Conservation (phyloP, 2,797 vertebrate genomes). For the Naso thynnoides region DNA sequence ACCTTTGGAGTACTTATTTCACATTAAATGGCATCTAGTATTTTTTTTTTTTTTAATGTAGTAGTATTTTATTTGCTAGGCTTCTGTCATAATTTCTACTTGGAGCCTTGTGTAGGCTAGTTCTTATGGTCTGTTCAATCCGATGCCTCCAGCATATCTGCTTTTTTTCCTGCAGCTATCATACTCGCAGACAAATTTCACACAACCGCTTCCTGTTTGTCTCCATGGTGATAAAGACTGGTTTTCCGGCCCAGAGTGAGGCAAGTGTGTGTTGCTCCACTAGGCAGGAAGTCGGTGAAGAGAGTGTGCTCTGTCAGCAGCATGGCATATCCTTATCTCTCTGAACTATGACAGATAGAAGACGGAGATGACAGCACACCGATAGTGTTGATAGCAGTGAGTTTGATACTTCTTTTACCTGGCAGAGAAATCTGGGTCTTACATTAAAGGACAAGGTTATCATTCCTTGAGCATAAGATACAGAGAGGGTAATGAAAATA, state of each 20-base stretch:
- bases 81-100: slow-evolving; percentile 13
- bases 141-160: slow-evolving; percentile 37
- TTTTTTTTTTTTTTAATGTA: no score
- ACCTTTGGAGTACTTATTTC: background rate
- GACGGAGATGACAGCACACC: slow-evolving; percentile 27
- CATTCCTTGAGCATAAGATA: background rate
- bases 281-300: slow-evolving; percentile 77
- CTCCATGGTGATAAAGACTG: slow-evolving; percentile 79
- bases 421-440: background rate
- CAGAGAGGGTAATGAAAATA: slow-evolving; percentile 7
- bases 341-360: slow-evolving; percentile 50
- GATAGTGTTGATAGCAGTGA: slow-evolving; percentile 6
- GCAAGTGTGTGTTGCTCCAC: slow-evolving; percentile 68
- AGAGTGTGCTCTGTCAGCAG: slow-evolving; percentile 75
- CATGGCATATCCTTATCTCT: slow-evolving; percentile 57
- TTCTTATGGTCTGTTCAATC: slow-evolving; percentile 44
- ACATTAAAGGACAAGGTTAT: background rate
- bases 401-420: background rate
- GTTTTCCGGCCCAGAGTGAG: slow-evolving; percentile 77
- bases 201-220: slow-evolving; percentile 86
- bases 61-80: background rate
- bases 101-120: background rate
- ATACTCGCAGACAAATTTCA: slow-evolving; percentile 78
- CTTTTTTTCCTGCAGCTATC: slow-evolving; percentile 69
- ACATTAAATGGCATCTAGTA: background rate